Evolutionary conservation across 2,797 vertebrate genomes (phyloP), one percentile per base, ranked within the genome.

Genomic region (Ambastaia sidthimunki): DNA sequence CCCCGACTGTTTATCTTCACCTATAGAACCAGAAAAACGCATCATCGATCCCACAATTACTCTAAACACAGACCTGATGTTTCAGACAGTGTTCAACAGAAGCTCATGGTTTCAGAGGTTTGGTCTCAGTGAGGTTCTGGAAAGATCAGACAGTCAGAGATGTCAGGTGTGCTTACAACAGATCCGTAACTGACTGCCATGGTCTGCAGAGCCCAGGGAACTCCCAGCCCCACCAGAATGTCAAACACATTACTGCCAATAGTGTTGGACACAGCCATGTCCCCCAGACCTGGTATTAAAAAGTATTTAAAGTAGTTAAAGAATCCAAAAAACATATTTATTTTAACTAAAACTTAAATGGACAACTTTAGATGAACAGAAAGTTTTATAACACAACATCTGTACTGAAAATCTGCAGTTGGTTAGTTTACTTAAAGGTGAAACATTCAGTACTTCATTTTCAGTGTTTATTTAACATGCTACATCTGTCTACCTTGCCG

Each of bases 231-330:
- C 84, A 99, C 97, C 1, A 98, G 93, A 82, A 99, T 99, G 85
- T 99, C 97, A 89, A 99, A 99, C 65, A 99, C 97, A 1, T 99
- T 99, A 87, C 97, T 99, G 83, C 97, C 97, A 4, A 99, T 95
- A 47, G 96, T 97, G 85, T 99, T 98, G 41, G 97, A 99, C 44
- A 99, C 97, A 0, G 97, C 97, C 97, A 99, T 99, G 89, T 99
- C 97, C 13, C 97, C 97, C 0, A 99, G 93, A 71, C 97, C 97
- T 97, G 83, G 11, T 9, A 18, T 21, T 76, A 82, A 48, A 67
- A 52, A 83, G 31, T 31, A 2, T 31, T 31, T 31, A 31, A 31
- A 31, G 4, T 4, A 31, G 31, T 31, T 31, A 31, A 31, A 31
- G 2, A n/a, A n/a, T n/a, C n/a, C n/a, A n/a, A n/a, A n/a, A n/a